A percentile compares a stretch with the other conserved stretches of the same genome.
Conservation (phyloP, 1,140 invertebrate species). For the Odontomachus brunneus region DNA sequence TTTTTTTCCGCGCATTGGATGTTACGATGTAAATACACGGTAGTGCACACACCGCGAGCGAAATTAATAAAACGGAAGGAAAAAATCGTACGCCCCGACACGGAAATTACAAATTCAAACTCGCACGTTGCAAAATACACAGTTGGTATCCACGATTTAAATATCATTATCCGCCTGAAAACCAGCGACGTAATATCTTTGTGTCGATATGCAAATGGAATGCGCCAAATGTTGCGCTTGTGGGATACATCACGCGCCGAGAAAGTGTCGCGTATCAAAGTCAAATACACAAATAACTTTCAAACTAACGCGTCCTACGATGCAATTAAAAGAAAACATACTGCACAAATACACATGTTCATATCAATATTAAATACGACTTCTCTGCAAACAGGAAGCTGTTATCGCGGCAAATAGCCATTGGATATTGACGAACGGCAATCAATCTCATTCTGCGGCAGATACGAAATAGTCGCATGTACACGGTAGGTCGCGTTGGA, state of each 20-base stretch:
- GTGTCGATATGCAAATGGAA: constrained; percentile 40
- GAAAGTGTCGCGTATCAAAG: not conserved
- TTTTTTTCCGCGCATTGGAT: not conserved
- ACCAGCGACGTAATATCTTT: not conserved
- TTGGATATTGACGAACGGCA: constrained; percentile 14
- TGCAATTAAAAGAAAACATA: not conserved
- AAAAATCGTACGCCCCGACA: constrained; percentile 26
- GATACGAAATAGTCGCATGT: constrained; percentile 2
- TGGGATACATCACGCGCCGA: not conserved
- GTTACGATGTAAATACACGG: not conserved
- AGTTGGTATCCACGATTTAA: constrained; percentile 27
- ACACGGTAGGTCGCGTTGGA: constrained; percentile 21
- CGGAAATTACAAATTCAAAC: constrained; percentile 21
- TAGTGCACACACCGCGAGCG: not conserved
- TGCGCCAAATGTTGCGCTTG: constrained; percentile 19
- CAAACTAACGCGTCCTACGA: not conserved
- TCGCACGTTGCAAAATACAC: not conserved
- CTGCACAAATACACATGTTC: not conserved
- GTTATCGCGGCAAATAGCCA: not conserved
- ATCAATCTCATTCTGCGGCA: constrained; percentile 40
- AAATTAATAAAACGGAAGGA: constrained; percentile 11
- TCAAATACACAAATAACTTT: not conserved
- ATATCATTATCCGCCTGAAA: constrained; percentile 33
- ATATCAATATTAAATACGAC: not conserved
- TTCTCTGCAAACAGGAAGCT: not conserved